These are phyloP conservation scores for Agrotis clavis DNA, from an alignment of 2,888 invertebrate genomes.

Conservation along the genomic window DNA sequence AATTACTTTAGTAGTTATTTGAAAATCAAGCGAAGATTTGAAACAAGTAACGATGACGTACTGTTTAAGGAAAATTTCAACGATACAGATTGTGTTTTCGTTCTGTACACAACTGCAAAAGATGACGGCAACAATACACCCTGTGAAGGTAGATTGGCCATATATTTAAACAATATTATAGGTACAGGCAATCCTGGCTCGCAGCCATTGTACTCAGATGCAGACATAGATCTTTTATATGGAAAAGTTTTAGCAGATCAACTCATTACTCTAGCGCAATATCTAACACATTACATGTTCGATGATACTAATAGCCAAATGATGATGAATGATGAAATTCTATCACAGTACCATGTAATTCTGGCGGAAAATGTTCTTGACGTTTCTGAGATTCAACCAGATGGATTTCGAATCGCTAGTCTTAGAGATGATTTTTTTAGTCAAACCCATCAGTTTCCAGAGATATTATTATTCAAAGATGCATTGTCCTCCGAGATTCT, in stretches of 20 bases:
- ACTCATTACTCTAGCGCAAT: background rate
- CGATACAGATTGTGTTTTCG: slow-evolving; percentile 19
- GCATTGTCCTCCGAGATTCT: slow-evolving; percentile 4
- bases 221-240: slow-evolving; percentile 9
- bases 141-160: background rate
- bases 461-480: slow-evolving; percentile 23
- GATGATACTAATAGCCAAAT: slow-evolving; percentile 7
- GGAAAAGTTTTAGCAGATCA: slow-evolving; percentile 10
- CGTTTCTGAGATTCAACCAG: slow-evolving; percentile 8
- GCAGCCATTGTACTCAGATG: background rate
- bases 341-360: slow-evolving; percentile 12
- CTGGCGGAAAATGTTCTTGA: slow-evolving; percentile 19
- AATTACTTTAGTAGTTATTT: slow-evolving; percentile 1
- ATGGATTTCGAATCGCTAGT: slow-evolving; percentile 13
- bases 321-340: slow-evolving; percentile 22
- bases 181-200: slow-evolving; percentile 12
- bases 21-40: slow-evolving; percentile 1
- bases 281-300: background rate
- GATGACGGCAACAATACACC: background rate
- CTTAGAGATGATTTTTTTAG: slow-evolving; percentile 14
- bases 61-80: background rate
- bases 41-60: background rate
- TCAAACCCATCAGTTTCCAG: background rate
- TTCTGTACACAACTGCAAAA: slow-evolving; percentile 25
- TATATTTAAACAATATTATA: slow-evolving; percentile 8